Evolutionary conservation across 2,797 vertebrate species (phyloP).

Genomic region (Lycodopsis pacificus): DNA sequence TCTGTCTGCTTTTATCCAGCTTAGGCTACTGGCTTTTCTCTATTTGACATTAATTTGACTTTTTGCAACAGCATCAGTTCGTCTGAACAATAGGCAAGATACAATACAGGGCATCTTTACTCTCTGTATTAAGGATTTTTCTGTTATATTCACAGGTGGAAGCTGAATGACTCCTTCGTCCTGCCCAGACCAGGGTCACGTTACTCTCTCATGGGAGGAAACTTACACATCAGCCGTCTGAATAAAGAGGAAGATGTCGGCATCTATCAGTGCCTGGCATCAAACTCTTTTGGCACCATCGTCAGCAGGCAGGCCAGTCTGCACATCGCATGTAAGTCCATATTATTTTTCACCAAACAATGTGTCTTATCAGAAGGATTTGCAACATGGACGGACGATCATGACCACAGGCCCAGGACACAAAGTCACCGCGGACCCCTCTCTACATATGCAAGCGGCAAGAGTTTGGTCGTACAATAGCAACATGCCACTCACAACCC

Average conservation of each 20-base stretch:
- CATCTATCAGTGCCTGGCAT: slow-evolving; percentile 93
- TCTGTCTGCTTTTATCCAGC: slow-evolving; percentile 37
- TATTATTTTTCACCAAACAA: neutral
- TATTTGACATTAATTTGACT: slow-evolving; percentile 6
- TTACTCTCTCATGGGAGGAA: slow-evolving; percentile 90
- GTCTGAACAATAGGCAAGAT: neutral
- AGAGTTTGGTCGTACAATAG: neutral
- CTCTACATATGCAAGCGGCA: neutral
- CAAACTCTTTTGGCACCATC: slow-evolving; percentile 93
- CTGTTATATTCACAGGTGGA: slow-evolving; percentile 88
- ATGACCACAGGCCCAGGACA: neutral
- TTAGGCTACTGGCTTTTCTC: neutral
- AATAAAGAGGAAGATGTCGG: slow-evolving; percentile 92
- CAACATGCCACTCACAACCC: neutral
- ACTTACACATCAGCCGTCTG: slow-evolving; percentile 91
- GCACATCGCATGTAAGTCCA: slow-evolving; percentile 94
- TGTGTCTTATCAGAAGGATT: neutral
- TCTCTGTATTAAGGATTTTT: neutral
- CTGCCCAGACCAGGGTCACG: slow-evolving; percentile 87
- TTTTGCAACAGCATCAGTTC: slow-evolving; percentile 6
- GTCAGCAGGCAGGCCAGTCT: slow-evolving; percentile 94
- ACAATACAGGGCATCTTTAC: neutral
- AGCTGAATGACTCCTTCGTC: slow-evolving; percentile 91
- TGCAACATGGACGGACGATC: neutral
- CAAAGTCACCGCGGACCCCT: neutral